A percentile compares a stretch with the other conserved stretches of the same genome.
Conservation (phyloP, 23 tunicate genomes). For the Ciona savignyi region DNA sequence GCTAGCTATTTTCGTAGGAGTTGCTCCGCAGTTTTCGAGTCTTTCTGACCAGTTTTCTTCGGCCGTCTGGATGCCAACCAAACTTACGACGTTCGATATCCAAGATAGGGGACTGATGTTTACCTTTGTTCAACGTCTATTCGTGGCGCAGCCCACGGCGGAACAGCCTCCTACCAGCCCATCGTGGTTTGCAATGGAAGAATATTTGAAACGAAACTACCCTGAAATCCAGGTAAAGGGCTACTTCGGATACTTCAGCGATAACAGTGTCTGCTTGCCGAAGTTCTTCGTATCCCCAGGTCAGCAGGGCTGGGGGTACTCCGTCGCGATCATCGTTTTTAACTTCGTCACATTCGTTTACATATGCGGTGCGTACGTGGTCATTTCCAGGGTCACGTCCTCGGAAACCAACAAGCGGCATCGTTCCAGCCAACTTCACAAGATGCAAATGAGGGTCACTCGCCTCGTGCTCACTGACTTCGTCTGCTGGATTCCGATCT, state of each 20-base stretch:
- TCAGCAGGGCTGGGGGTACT: conserved; percentile 77
- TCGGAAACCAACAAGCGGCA: neutral
- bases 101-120: conserved; percentile 1
- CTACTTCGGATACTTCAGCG: conserved; percentile 65
- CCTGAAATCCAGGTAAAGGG: conserved; percentile 28
- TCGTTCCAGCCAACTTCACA: conserved; percentile 19
- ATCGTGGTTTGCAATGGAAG: conserved; percentile 22
- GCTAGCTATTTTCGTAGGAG: conserved; percentile 27
- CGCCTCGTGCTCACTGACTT: conserved; percentile 60
- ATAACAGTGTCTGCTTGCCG: conserved; percentile 79
- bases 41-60: conserved; percentile 32
- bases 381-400: conserved; percentile 18
- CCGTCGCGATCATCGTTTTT: conserved; percentile 49
- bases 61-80: conserved; percentile 46
- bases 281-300: conserved; percentile 53
- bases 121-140: conserved; percentile 30
- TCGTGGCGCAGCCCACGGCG: conserved; percentile 5
- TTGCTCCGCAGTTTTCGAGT: conserved; percentile 5
- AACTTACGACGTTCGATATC: conserved; percentile 8
- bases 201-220: conserved; percentile 18
- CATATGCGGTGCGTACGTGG: conserved; percentile 49
- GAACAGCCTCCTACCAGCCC: neutral
- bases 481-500: conserved; percentile 75
- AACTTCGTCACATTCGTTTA: conserved; percentile 64
- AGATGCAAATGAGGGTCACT: conserved; percentile 43